Conservation (phyloP, 2,888 invertebrate genomes). For the Drosophila robusta region DNA sequence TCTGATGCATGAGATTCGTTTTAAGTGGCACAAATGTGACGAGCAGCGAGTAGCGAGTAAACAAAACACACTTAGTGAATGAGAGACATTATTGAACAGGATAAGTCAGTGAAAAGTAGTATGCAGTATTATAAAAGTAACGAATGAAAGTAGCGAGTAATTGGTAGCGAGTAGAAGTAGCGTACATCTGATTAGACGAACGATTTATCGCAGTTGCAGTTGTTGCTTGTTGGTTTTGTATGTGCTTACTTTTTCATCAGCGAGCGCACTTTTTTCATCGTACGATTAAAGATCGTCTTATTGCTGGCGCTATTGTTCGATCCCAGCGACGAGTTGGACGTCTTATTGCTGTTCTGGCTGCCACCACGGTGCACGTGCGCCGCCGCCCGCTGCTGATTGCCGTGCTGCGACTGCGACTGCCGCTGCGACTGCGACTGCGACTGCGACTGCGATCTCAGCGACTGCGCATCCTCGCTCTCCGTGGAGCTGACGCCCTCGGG, state of each 20-base stretch:
- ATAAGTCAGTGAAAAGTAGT: constrained; percentile 12
- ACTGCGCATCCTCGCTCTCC: constrained; percentile 83
- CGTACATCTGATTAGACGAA: constrained; percentile 29
- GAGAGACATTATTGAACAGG: constrained; percentile 34
- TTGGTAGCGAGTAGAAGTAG: constrained; percentile 43
- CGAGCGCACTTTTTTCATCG: constrained; percentile 93
- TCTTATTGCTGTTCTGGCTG: constrained; percentile 71
- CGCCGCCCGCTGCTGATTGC: constrained; percentile 76
- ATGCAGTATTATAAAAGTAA: constrained; percentile 40
- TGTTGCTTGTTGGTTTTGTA: constrained; percentile 16
- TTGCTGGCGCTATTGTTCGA: constrained; percentile 87
- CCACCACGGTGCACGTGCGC: constrained; percentile 81
- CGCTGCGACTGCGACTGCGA: constrained; percentile 14
- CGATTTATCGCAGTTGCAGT: constrained; percentile 29
- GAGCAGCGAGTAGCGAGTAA: constrained; percentile 43
- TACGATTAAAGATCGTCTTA: constrained; percentile 93
- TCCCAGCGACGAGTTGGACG: constrained; percentile 74
- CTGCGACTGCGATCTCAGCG: constrained; percentile 36
- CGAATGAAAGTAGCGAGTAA: constrained; percentile 32
- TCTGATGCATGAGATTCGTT: constrained; percentile 52
- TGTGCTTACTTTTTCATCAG: constrained; percentile 87
- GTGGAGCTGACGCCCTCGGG: constrained; percentile 85
- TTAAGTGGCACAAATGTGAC: constrained; percentile 55
- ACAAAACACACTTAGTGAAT: constrained; percentile 32
- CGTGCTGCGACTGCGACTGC: constrained; percentile 40